Evolutionary conservation across 2,888 invertebrate species (phyloP).

Genomic region (Ischnura elegans): DNA sequence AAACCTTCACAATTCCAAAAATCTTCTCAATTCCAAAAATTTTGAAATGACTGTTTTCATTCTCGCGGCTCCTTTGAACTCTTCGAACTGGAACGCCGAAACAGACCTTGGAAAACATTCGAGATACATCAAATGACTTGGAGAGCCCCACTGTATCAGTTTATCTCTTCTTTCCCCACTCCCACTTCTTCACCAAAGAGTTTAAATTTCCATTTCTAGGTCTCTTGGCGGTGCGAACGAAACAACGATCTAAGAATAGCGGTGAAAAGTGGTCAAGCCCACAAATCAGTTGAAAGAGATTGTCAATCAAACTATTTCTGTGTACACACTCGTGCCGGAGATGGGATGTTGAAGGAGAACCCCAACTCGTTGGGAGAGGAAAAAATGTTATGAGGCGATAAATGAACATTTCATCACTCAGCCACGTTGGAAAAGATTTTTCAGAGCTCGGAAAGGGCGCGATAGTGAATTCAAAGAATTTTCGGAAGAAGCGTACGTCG

Average conservation of each 20-base stretch:
- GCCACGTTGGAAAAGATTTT: too few relatives aligned
- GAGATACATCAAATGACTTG: background rate
- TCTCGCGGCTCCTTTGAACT: background rate
- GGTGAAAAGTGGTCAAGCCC: background rate
- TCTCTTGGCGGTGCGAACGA: background rate
- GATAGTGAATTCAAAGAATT: too few relatives aligned
- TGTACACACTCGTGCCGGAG: background rate
- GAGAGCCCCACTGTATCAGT: background rate
- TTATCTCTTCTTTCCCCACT: background rate
- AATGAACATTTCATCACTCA: background rate
- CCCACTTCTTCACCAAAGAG: background rate
- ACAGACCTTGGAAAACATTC: background rate
- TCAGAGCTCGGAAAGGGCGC: too few relatives aligned
- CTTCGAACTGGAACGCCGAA: background rate
- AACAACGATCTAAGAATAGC: slow-evolving; percentile 7
- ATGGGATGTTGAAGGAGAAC: background rate
- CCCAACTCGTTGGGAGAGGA: background rate
- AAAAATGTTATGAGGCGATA: background rate
- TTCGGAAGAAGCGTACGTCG: too few relatives aligned
- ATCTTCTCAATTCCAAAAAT: too few relatives aligned
- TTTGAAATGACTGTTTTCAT: too few relatives aligned
- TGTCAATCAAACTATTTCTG: slow-evolving; percentile 5
- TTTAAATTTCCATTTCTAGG: background rate
- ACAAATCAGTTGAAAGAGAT: background rate
- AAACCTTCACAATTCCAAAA: too few relatives aligned